Base-by-base conservation (phyloP, 1,140 invertebrate genomes). In the Archegozetes longisetosus region DNA sequence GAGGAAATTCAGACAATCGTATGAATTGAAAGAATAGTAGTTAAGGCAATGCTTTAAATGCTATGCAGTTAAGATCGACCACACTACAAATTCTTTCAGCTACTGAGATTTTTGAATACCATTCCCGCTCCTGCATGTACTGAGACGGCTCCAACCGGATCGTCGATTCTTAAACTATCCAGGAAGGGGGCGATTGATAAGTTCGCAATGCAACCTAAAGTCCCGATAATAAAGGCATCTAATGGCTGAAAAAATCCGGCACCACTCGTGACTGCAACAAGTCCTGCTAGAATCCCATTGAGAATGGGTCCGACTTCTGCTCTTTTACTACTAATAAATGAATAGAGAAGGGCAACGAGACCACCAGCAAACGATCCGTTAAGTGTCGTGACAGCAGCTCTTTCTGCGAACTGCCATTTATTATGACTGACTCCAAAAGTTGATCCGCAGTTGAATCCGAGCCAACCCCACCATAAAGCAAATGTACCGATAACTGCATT, bases 401-500 rank as follows among this genome's bases (percentile, higher is more conserved):
- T 69, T 0, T 86, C 87, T 0, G 88, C 87, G 70, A 88, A 90
- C 68, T 87, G 79, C 86, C 86, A 89, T 72, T 83, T 84, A 17
- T 79, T 77, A 2, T 80, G 80, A 50, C 77, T 79, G 23, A 85
- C 76, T 70, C 83, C 74, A 64, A 76, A 77, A 25, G 75, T 75
- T 32, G 75, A 75, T 61, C 88, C 88, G 53, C 87, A 90, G 71
- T 94, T 94, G 67, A 93, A 94, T 2, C 87, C 88, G 46, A 92
- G 72, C 88, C 89, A 93, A 0, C 88, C 88, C 85, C 88, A 93
- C 89, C 90, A 95, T 3, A 94, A 73, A 26, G 94, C 89, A 68
- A 93, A 93, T 0, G 90, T 78, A 0, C 90, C 91, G 77, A 94
- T 82, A 26, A 90, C 82, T 6, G 88, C 86, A 68, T 91, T 93